Evolutionary conservation across 2,888 invertebrate genomes (phyloP), one percentile per base, ranked within the genome.

Genomic region (Salticus scenicus): DNA sequence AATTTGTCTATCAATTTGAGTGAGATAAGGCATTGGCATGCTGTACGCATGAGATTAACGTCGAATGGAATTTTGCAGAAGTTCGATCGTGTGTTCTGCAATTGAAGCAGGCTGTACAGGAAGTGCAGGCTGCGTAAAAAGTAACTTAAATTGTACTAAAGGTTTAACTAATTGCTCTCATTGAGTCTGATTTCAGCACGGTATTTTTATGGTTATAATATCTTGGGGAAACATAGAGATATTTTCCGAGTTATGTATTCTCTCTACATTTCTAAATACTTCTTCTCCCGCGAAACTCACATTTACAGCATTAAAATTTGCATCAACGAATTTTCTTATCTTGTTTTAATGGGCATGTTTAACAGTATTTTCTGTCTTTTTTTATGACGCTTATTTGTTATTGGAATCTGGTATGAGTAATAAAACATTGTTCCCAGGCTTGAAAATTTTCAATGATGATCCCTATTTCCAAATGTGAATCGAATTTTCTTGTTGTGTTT

Each of bases 391-490:
- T 10, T 51, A n/a, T 5, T 8, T 8, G 17, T n/a, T n/a, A n/a
- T n/a, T n/a, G n/a, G n/a, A n/a, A n/a, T n/a, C n/a, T n/a, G n/a
- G n/a, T n/a, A n/a, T n/a, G n/a, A n/a, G n/a, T n/a, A n/a, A n/a
- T n/a, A n/a, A n/a, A n/a, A n/a, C n/a, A n/a, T n/a, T n/a, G n/a
- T n/a, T n/a, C n/a, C n/a, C n/a, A n/a, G 5, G 1, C 0, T 14
- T 63, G 1, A 42, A 73, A 30, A 27, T 14, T 63, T 33, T 73
- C 28, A 1, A 33, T 12, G 37, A 33, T 0, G 67, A 67, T 31
- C 20, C 67, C 30, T 47, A 67, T 47, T 76, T 76, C 17, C 47
- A 31, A n/a, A 51, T 30, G 20, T 66, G 28, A 17, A 67, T 31
- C 47, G n/a, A 20, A 47, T 28, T 66, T 14, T 41, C 41, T 41